Evolutionary conservation across 2,797 vertebrate species (phyloP).

Genomic region (Apodemus agrarius): DNA sequence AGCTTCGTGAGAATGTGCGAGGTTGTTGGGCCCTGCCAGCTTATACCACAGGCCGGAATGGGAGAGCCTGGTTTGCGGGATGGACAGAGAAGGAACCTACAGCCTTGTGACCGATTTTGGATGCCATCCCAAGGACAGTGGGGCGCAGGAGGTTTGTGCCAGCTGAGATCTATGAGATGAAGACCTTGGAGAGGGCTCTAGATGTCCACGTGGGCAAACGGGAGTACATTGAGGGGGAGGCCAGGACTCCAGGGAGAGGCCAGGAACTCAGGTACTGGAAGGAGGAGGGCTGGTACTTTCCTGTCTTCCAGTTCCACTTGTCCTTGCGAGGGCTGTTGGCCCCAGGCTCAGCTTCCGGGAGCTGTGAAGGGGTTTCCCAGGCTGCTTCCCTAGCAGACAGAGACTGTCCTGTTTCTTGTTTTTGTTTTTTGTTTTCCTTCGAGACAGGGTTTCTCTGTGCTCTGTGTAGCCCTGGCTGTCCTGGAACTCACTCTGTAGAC

Average conservation of each 20-base stretch:
- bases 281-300: not conserved
- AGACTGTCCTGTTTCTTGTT: not conserved
- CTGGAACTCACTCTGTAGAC: no score
- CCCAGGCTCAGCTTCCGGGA: not conserved
- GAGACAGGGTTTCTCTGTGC: no score
- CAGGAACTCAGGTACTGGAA: not conserved
- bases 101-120: not conserved
- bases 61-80: fast-evolving
- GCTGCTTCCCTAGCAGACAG: not conserved
- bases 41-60: fast-evolving
- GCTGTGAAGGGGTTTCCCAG: not conserved
- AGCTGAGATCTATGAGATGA: not conserved
- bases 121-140: not conserved
- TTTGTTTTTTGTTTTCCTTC: no score
- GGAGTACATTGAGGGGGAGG: not conserved
- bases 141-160: not conserved
- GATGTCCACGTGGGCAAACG: not conserved
- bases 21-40: not conserved
- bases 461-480: no score
- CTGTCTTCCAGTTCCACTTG: not conserved
- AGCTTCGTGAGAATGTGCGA: not conserved
- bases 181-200: not conserved
- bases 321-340: not conserved
- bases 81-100: not conserved
- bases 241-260: not conserved